Percentiles rank a stretch among this genome's conserved stretches.
phyloP scores from a whole-genome alignment of 2,113 vertebrate species.

The Pollimyrus isidori region DNA sequence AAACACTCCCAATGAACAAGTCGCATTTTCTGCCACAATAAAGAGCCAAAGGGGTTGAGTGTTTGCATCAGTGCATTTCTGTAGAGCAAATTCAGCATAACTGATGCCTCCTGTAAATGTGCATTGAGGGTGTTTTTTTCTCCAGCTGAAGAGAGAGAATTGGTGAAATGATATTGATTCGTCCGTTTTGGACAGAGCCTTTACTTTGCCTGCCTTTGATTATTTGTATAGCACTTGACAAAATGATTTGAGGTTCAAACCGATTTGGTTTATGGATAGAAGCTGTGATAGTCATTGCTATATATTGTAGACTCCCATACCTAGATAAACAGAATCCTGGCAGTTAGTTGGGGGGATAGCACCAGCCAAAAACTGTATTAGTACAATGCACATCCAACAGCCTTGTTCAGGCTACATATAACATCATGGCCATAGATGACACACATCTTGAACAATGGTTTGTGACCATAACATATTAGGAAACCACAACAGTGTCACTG shows the following conservation, averaged over 20 bases:
- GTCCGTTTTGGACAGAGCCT: neutral
- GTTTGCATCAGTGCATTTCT: neutral
- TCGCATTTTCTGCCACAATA: neutral
- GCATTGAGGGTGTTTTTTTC: neutral
- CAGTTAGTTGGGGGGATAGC: neutral
- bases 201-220: neutral
- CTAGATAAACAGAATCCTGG: neutral
- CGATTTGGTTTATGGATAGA: neutral
- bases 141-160: neutral
- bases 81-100: neutral
- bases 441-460: neutral
- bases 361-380: neutral
- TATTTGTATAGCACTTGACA: neutral
- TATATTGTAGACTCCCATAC: neutral
- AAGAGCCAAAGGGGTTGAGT: neutral
- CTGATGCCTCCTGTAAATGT: neutral
- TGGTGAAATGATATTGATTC: neutral
- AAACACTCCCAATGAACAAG: neutral
- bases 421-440: neutral
- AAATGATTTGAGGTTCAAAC: conserved; percentile 12
- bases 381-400: too few species aligned
- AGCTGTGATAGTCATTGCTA: neutral
- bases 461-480: neutral
- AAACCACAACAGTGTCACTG: neutral
- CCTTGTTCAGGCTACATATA: neutral